phyloP scores from a whole-genome alignment of 1,140 invertebrate genomes.

The Zaprionus davidi region DNA sequence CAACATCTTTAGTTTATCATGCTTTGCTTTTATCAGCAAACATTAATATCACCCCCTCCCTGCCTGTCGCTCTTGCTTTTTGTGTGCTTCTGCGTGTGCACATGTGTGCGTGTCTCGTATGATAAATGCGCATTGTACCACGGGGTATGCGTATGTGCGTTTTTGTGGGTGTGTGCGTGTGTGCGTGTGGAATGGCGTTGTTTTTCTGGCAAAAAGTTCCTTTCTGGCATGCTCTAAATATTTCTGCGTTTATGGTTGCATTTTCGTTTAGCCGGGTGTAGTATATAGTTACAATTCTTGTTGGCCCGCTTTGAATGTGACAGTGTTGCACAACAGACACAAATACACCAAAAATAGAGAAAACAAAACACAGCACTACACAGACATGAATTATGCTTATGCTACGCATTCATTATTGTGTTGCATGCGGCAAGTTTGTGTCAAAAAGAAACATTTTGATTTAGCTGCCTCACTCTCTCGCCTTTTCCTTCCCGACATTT shows the following conservation, averaged over 20 bases:
- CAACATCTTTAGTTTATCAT: conserved; percentile 42
- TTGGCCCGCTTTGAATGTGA: conserved; percentile 7
- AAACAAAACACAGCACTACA: not conserved
- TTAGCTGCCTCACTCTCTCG: not conserved
- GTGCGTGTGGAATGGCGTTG: not conserved
- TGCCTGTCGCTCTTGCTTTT: not conserved
- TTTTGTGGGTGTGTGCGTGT: no score
- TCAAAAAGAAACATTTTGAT: conserved; percentile 14
- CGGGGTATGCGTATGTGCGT: conserved; percentile 13
- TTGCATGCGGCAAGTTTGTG: conserved; percentile 18
- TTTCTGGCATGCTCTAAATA: conserved; percentile 35
- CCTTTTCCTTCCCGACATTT: not conserved
- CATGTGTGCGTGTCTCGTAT: conserved; percentile 24
- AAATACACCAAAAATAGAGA: not conserved
- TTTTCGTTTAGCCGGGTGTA: conserved; percentile 26
- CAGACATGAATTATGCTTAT: conserved; percentile 34
- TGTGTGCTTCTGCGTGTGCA: conserved; percentile 13
- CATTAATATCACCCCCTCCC: conserved; percentile 32
- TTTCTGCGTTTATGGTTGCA: conserved; percentile 39
- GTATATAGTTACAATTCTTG: conserved; percentile 21
- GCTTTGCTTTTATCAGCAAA: conserved; percentile 41
- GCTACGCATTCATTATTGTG: conserved; percentile 36
- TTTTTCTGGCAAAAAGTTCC: conserved; percentile 13
- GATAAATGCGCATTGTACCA: conserved; percentile 40
- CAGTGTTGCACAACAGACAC: conserved; percentile 4